A percentile compares a stretch with the other conserved stretches of the same genome.
These are phyloP conservation scores for Thamnophis elegans DNA, from an alignment of 2,797 vertebrate genomes.

Conservation along the genomic window DNA sequence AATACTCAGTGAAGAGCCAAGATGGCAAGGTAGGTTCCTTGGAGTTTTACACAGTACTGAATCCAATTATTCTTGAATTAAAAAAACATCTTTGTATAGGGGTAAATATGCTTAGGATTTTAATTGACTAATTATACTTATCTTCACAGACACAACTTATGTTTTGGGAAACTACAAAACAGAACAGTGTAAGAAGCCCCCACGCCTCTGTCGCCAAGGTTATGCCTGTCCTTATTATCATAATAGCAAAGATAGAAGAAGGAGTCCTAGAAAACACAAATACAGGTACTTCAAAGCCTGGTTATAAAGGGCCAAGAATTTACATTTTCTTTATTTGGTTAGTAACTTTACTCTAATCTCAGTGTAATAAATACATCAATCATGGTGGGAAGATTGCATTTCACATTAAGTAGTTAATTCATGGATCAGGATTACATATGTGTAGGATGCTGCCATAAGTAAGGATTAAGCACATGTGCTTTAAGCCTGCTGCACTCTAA, in stretches of 20 bases:
- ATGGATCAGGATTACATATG: background rate
- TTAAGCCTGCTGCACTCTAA: background rate
- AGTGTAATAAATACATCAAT: background rate
- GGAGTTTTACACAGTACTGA: background rate
- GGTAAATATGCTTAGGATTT: background rate
- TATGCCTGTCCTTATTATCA: conserved; percentile 99
- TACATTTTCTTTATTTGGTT: conserved; percentile 4
- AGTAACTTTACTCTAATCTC: background rate
- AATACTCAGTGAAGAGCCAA: conserved; percentile 92
- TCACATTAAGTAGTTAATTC: background rate
- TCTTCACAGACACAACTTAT: conserved; percentile 86
- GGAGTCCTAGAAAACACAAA: conserved; percentile 96
- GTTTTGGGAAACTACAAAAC: conserved; percentile 98
- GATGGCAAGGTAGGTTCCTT: conserved; percentile 88
- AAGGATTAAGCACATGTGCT: background rate
- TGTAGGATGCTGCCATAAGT: background rate
- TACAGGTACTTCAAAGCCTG: conserved; percentile 82
- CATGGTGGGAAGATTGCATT: background rate
- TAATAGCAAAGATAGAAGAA: conserved; percentile 96
- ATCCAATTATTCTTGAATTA: conserved; percentile 16
- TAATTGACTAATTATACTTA: background rate
- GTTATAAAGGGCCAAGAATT: background rate
- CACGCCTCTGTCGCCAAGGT: conserved; percentile 95
- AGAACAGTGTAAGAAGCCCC: conserved; percentile 97
- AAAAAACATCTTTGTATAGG: background rate